Conservation (phyloP, 2,888 invertebrate species). For the Apoderus coryli region DNA sequence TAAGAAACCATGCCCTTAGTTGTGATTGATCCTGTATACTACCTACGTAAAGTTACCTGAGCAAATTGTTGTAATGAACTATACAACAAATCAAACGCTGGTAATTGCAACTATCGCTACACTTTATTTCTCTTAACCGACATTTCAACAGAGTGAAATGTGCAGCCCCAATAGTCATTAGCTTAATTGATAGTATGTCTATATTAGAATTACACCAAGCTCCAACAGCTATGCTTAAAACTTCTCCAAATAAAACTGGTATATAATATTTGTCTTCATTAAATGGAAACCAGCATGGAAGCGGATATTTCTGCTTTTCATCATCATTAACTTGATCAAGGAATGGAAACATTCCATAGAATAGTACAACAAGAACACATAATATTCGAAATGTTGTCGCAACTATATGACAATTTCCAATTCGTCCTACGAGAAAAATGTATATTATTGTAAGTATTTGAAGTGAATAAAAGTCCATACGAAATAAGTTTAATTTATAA, state of each 20-base stretch:
- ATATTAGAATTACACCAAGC: slow-evolving; percentile 15
- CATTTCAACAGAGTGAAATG: slow-evolving; percentile 13
- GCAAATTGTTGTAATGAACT: slow-evolving; percentile 14
- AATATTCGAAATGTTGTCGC: slow-evolving; percentile 11
- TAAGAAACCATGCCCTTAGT: too few species aligned
- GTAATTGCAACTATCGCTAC: too few species aligned
- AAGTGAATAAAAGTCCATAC: too few species aligned
- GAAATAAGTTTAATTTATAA: too few species aligned
- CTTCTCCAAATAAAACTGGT: slow-evolving; percentile 12
- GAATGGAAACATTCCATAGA: slow-evolving; percentile 14
- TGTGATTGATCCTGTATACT: too few species aligned
- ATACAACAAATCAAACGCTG: slow-evolving; percentile 13
- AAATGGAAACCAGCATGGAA: slow-evolving; percentile 17
- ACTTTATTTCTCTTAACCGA: too few species aligned
- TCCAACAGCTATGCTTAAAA: slow-evolving; percentile 12
- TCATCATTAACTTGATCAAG: slow-evolving; percentile 9
- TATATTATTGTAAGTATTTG: too few species aligned
- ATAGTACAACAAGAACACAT: slow-evolving; percentile 8
- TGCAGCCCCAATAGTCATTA: slow-evolving; percentile 14
- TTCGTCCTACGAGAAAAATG: too few species aligned
- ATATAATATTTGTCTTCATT: slow-evolving; percentile 16
- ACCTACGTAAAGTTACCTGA: too few species aligned
- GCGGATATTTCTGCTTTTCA: slow-evolving; percentile 13
- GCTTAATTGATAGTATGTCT: slow-evolving; percentile 16
- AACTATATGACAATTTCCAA: slow-evolving; percentile 10